Evolutionary conservation across 2,888 invertebrate genomes (phyloP), one percentile per base, ranked within the genome.

Genomic region (Oxytorus armatus): DNA sequence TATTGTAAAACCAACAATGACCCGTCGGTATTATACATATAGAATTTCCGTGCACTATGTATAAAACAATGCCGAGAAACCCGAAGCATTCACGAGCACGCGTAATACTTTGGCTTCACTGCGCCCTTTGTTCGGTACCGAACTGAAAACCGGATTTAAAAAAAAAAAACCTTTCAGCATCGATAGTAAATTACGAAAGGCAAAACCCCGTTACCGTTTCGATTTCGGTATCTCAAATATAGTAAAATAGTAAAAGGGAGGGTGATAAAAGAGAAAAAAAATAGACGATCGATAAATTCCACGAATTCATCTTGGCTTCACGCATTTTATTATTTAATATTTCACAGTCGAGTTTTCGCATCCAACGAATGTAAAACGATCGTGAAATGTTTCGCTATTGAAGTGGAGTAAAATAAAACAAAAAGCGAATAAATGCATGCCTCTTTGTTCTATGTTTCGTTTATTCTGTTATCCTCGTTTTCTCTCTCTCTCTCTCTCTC

Each of bases 61-160:
- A 25, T 14, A 49, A 39, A n/a, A 14, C n/a, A 25, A n/a, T 21
- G 39, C 8, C 39, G 23, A 42, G 42, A 77, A 73, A 73, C 16
- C 11, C 53, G 44, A 68, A 73, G 53, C 51, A 47, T 36, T 68
- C 66, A 33, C 47, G 21, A 65, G 51, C 23, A 49, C 42, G 59
- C 16, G 51, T 18, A 39, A 53, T 66, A 44, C 47, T 66, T 16
- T 61, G 57, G 66, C 78, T 73, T 33, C 53, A 53, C 59, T 59
- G 77, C 14, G 14, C 59, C 72, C 77, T 78, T 78, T 78, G 73
- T 73, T n/a, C 42, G n/a, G 49, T 29, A 39, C 7, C 63, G 23
- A 51, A 36, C 61, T 73, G 51, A 47, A 78, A 73, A 73, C 47
- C 59, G 51, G 65, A 73, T 78, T 55, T 3, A 55, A 68, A 39